Base-by-base conservation (phyloP, 2,113 vertebrate genomes). In the Hippotragus niger region DNA sequence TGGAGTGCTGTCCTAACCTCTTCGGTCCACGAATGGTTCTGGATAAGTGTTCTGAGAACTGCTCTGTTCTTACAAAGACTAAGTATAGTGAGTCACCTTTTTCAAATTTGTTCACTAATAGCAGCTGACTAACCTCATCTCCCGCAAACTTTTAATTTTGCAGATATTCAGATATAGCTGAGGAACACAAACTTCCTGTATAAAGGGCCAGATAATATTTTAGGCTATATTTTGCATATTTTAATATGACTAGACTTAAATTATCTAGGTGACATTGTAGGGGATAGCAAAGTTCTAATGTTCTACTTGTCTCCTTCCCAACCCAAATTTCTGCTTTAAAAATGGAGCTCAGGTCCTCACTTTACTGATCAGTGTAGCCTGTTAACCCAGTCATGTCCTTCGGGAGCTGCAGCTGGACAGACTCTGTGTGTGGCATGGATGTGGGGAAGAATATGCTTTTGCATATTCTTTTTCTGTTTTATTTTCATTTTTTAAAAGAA, bases 41-140 rank as follows among this genome's bases (percentile, higher is more conserved):
- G 98, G 99, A 99, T 82, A 99, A 98, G 92, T 99, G 99, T 98
- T 99, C 99, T 7, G 99, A 99, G 98, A 99, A 99, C 98, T 99
- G 99, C 98, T 99, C 99, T 45, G 99, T 99, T 95, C 99, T 99
- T 97, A 99, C 99, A 97, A 99, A 99, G 99, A 99, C 99, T 93
- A 99, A 99, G 99, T 99, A 99, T 99, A 99, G 99, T 99, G 98
- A 98, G 99, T 99, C 94, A 55, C 86, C 17, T 91, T 92, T 97
- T 95, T 88, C 50, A 90, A 6, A 82, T 90, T 60, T 97, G 47
- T 95, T 86, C 55, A 95, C 29, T 78, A 2, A 2, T 84, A 76
- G 52, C 14, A 67, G 7, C 80, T 86, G 76, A 82, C 33, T 31
- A 43, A 47, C 47, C 31, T 88, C 78, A 36, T 10, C 53, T 91